Conservation (phyloP, 2,113 vertebrate genomes). For the Gobius niger region DNA sequence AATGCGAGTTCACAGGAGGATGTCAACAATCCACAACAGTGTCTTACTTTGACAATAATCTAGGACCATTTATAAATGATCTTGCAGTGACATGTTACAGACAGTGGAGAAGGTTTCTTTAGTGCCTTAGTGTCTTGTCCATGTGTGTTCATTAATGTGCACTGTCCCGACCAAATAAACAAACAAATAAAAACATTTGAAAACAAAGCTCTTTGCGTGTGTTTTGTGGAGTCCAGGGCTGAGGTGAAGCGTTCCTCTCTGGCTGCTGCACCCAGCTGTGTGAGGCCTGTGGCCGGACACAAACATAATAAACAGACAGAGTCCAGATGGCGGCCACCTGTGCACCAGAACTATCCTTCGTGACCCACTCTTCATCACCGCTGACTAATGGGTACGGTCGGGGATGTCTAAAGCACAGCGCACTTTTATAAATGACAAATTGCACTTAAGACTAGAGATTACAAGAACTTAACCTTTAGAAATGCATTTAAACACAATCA, state of each 20-base stretch:
- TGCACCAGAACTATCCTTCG: conserved; percentile 42
- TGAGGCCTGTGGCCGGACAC: conserved; percentile 12
- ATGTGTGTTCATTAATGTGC: no score
- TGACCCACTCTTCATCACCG: conserved; percentile 49
- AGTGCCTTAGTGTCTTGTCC: no score
- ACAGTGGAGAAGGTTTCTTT: no score
- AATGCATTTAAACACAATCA: no score
- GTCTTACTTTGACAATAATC: no score
- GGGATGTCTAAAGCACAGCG: conserved; percentile 15
- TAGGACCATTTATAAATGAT: no score
- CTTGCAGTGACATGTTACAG: no score
- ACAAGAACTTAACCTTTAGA: no score
- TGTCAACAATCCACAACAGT: no score
- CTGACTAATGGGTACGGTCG: conserved; percentile 31
- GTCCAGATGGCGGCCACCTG: conserved; percentile 62
- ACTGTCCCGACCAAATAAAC: background rate
- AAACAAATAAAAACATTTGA: background rate
- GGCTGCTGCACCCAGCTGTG: conserved; percentile 47
- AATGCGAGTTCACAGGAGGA: no score
- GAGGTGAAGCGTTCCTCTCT: conserved; percentile 37
- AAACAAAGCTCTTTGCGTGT: background rate
- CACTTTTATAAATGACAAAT: background rate
- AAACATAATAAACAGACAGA: conserved; percentile 21
- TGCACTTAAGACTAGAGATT: no score
- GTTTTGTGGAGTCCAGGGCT: background rate